Evolutionary conservation across 2,113 vertebrate species (phyloP), one percentile per base, ranked within the genome.

Genomic region (Myotis lucifugus): DNA sequence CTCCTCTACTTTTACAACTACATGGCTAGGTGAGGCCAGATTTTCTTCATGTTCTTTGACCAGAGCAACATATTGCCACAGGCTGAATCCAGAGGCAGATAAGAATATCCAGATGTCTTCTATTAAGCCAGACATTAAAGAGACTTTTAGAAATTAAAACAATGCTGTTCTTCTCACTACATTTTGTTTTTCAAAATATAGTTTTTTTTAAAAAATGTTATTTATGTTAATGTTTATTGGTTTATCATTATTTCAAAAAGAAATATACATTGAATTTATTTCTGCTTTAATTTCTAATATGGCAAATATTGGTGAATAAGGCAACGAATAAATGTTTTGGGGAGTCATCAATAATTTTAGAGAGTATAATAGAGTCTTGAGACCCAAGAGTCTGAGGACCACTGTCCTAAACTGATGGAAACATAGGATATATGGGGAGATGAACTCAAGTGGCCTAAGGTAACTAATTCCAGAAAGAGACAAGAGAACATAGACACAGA

Each of bases 21-120:
- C n/a, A 17, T 67, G 54, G 66, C 27, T 85, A 13, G 17, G 21
- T 72, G 78, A 88, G 56, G 83, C 42, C 73, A 95, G 61, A 82
- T 85, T 93, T 96, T 95, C n/a, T 93, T 95, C 73, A 69, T 82
- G 77, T 93, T 90, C 61, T 85, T 94, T 78, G 88, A 27, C 59
- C 48, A 94, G 61, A 92, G 46, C 19, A 54, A 90, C 50, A 40
- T 23, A 90, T 18, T 88, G 42, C 64, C 90, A 84, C 32, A 88
- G 77, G 52, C 3, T 91, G 46, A 88, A 76, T 64, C 25, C 27
- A 88, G 87, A 95, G 76, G 74, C 54, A 91, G 72, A n/a, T 85
- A 48, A 88, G 82, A 85, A 42, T 48, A 76, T 64, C 77, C 15
- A 87, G 85, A 82, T 96, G 46, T 50, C 85, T 90, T 70, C 64